Conservation (phyloP, 2,797 vertebrate genomes). For the Coregonus sp. region DNA sequence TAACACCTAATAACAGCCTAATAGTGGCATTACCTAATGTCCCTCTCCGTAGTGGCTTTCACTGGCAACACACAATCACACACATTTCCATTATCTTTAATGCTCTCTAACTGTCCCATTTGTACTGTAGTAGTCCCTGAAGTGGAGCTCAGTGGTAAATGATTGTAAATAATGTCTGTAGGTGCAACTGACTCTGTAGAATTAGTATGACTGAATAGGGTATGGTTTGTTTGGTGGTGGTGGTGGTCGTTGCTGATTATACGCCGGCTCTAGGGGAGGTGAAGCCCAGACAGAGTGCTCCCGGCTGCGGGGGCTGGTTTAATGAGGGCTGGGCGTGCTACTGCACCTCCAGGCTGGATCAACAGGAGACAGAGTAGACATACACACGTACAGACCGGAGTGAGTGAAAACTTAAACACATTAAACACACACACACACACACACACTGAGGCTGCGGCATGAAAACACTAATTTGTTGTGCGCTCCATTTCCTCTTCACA, state of each 20-base stretch:
- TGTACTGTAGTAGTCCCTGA: slow-evolving; percentile 55
- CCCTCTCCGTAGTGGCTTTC: slow-evolving; percentile 42
- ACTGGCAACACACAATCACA: slow-evolving; percentile 62
- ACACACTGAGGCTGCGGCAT: slow-evolving; percentile 7
- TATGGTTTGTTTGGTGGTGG: slow-evolving; percentile 43
- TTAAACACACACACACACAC: slow-evolving; percentile 34
- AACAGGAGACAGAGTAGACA: not conserved
- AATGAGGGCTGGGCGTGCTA: slow-evolving; percentile 50
- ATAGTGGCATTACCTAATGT: slow-evolving; percentile 70
- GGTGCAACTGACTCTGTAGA: slow-evolving; percentile 33
- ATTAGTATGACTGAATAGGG: not conserved
- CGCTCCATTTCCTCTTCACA: slow-evolving; percentile 49
- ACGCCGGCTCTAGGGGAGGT: slow-evolving; percentile 57
- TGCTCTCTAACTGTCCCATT: slow-evolving; percentile 52
- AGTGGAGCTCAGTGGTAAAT: slow-evolving; percentile 23
- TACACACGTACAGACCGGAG: slow-evolving; percentile 41
- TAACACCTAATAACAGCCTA: slow-evolving; percentile 65
- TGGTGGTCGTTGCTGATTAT: slow-evolving; percentile 58
- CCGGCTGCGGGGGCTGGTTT: slow-evolving; percentile 53
- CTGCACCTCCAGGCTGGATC: slow-evolving; percentile 50
- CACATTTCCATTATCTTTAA: slow-evolving; percentile 20
- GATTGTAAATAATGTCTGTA: not conserved
- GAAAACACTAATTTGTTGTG: slow-evolving; percentile 36
- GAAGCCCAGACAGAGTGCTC: slow-evolving; percentile 53
- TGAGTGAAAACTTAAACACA: slow-evolving; percentile 28